These are phyloP conservation scores for Cybosia mesomella DNA, from an alignment of 2,888 invertebrate genomes.

Conservation along the genomic window DNA sequence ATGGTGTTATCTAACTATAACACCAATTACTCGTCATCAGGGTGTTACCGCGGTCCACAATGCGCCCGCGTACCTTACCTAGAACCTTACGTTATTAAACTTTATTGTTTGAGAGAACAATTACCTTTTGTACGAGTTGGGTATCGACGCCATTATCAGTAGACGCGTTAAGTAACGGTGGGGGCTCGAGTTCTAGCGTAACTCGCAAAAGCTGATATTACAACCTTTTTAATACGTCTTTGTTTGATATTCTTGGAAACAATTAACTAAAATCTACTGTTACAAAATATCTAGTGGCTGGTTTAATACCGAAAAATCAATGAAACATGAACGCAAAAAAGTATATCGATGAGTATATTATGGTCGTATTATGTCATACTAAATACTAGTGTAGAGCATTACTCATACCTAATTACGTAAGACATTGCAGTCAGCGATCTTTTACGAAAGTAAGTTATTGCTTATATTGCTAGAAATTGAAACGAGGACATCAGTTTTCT, in stretches of 20 bases:
- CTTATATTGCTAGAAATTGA: conserved; percentile 1
- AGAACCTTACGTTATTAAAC: conserved; percentile 81
- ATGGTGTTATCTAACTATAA: conserved; percentile 65
- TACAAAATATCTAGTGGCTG: neutral
- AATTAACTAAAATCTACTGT: conserved; percentile 21
- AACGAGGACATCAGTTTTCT: conserved; percentile 3
- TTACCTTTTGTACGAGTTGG: conserved; percentile 83
- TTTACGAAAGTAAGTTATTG: neutral
- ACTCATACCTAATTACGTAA: conserved; percentile 15
- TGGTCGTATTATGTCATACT: conserved; percentile 14
- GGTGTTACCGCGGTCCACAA: conserved; percentile 62
- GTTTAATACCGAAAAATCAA: neutral
- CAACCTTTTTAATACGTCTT: conserved; percentile 71
- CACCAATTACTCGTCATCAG: conserved; percentile 58
- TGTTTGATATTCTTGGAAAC: conserved; percentile 61
- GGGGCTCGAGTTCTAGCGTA: conserved; percentile 74
- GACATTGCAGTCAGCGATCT: conserved; percentile 12
- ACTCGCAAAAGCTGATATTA: conserved; percentile 58
- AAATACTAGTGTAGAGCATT: conserved; percentile 9
- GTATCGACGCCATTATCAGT: conserved; percentile 79
- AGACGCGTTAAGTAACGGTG: conserved; percentile 77
- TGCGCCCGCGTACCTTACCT: conserved; percentile 74
- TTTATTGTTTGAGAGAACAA: conserved; percentile 86
- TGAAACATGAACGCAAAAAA: neutral
- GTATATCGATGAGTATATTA: conserved; percentile 10